A percentile compares a stretch with the other conserved stretches of the same genome.
Evolutionary conservation across 2,888 invertebrate species (phyloP).

Genomic region (Carabus problematicus): DNA sequence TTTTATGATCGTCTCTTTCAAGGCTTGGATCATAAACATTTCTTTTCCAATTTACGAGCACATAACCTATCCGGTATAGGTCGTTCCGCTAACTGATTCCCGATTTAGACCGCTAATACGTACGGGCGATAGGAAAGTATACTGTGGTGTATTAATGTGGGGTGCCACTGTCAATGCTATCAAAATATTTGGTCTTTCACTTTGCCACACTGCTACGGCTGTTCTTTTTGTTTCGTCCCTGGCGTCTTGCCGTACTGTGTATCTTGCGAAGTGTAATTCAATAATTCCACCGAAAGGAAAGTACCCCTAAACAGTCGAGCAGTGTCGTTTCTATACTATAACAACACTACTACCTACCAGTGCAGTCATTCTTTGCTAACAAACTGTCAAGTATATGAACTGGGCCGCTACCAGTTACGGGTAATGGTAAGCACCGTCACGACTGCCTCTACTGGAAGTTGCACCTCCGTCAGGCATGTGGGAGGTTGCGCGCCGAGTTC

Average conservation of each 20-base stretch:
- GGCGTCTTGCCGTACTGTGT: background rate
- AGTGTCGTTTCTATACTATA: conserved; percentile 1
- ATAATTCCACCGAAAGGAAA: conserved; percentile 31
- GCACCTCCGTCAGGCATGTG: background rate
- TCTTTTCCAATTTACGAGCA: no score
- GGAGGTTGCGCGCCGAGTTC: conserved; percentile 18
- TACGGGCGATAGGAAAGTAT: no score
- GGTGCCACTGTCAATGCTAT: no score
- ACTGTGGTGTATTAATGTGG: no score
- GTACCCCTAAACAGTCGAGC: background rate
- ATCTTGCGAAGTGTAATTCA: conserved; percentile 32
- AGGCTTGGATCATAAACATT: no score
- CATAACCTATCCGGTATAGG: no score
- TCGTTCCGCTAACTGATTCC: no score
- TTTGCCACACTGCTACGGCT: no score
- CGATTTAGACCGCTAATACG: no score
- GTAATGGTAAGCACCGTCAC: background rate
- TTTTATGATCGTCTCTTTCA: no score
- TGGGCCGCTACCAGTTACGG: conserved; percentile 12
- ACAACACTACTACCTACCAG: background rate
- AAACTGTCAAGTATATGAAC: conserved; percentile 4
- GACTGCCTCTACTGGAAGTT: background rate
- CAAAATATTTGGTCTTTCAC: no score
- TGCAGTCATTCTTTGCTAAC: conserved; percentile 21
- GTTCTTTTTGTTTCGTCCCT: conserved; percentile 1